Evolutionary conservation across 2,797 vertebrate species (phyloP).

Genomic region (Zalophus californianus): DNA sequence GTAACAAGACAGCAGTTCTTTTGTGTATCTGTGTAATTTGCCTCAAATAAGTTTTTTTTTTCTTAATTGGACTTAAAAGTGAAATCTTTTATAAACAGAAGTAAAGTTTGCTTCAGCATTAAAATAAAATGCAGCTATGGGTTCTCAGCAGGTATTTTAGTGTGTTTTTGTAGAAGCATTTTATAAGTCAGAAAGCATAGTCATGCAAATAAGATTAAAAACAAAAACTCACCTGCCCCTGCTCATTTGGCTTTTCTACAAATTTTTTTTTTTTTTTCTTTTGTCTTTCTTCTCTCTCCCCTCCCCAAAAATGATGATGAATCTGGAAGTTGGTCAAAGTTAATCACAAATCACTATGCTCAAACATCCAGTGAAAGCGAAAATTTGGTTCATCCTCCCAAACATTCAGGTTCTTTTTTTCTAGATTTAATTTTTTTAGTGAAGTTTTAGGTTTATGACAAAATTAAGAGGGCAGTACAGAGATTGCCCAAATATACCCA

Average conservation of each 20-base stretch:
- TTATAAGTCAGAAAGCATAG: constrained; percentile 3
- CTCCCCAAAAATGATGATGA: background rate
- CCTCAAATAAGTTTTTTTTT: background rate
- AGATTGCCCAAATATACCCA: background rate
- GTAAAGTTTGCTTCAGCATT: background rate
- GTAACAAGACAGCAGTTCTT: background rate
- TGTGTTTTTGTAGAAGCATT: background rate
- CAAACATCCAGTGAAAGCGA: background rate
- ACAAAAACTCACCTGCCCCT: background rate
- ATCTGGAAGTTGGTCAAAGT: background rate
- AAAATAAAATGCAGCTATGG: background rate
- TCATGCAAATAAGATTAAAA: constrained; percentile 13
- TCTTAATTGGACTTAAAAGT: constrained; percentile 50
- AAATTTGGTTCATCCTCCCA: background rate
- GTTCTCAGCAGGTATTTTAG: constrained; percentile 31
- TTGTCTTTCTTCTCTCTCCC: background rate
- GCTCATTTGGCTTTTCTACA: background rate
- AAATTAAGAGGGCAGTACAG: background rate
- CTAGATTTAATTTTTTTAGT: background rate
- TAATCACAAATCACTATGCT: background rate
- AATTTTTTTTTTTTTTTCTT: background rate
- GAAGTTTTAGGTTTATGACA: background rate
- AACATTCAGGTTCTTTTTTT: background rate
- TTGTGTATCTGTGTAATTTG: constrained; percentile 13
- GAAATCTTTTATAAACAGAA: constrained; percentile 16